These are phyloP conservation scores for Catharus fuscescens DNA, from an alignment of 2,113 vertebrate genomes.

Conservation along the genomic window DNA sequence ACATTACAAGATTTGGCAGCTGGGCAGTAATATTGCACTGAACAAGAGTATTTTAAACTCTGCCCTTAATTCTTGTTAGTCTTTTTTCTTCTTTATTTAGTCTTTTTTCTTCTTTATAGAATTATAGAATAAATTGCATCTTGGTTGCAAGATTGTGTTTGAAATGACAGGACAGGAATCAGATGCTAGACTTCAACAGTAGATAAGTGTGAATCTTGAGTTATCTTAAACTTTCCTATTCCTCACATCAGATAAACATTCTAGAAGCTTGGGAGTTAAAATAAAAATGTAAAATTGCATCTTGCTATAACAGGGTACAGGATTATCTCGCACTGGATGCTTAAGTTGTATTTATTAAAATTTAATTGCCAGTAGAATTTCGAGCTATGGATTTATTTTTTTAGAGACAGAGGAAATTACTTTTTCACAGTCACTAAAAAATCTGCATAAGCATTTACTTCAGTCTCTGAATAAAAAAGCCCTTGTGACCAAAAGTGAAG, in stretches of 20 bases:
- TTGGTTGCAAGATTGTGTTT: not conserved
- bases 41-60: not conserved
- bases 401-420: not conserved
- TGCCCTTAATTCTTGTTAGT: not conserved
- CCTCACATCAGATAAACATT: not conserved
- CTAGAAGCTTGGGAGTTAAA: not conserved
- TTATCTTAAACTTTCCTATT: not conserved
- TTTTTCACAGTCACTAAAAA: conserved; percentile 1
- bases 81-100: not conserved
- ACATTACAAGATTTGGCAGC: not conserved
- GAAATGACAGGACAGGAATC: not conserved
- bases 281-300: not conserved
- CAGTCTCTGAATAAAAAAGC: conserved; percentile 23
- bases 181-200: not conserved
- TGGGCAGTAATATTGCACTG: not conserved
- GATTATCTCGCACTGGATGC: not conserved
- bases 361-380: not conserved
- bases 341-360: not conserved
- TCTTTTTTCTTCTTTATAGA: not conserved
- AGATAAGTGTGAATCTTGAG: not conserved
- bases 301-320: not conserved
- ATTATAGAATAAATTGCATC: not conserved
- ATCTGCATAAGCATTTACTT: not conserved
- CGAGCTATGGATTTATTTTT: not conserved
- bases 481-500: conserved; percentile 32